Evolutionary conservation across 2,888 invertebrate genomes (phyloP).

Genomic region (Sisyra nigra): DNA sequence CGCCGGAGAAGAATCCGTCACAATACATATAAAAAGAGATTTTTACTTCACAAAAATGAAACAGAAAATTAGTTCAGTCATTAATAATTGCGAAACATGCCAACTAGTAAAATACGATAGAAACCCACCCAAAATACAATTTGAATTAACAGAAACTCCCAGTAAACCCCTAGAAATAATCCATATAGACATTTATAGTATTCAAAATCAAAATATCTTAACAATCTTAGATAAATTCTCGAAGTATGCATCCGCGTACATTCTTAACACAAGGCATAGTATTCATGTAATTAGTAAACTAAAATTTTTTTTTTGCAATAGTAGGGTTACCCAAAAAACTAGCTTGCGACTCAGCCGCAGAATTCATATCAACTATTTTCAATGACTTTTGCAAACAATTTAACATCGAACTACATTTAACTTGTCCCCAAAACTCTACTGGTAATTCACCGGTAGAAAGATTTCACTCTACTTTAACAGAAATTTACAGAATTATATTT

Average conservation of each 20-base stretch:
- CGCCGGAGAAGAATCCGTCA: no score
- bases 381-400: not conserved
- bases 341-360: not conserved
- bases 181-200: slow-evolving; percentile 11
- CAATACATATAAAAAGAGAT: slow-evolving; percentile 8
- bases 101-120: slow-evolving; percentile 13
- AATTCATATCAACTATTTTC: not conserved
- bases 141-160: slow-evolving; percentile 12
- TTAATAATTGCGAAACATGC: slow-evolving; percentile 14
- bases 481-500: not conserved
- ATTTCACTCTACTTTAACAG: slow-evolving; percentile 1
- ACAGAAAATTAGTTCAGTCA: slow-evolving; percentile 8
- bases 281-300: not conserved
- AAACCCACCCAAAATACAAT: slow-evolving; percentile 11
- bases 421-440: not conserved
- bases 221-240: slow-evolving; percentile 13
- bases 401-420: not conserved
- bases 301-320: not conserved
- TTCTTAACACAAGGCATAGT: slow-evolving; percentile 7
- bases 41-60: slow-evolving; percentile 13
- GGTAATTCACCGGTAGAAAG: slow-evolving; percentile 4
- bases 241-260: slow-evolving; percentile 12
- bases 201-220: slow-evolving; percentile 7
- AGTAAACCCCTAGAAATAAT: slow-evolving; percentile 13
- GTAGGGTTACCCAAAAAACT: not conserved